Conservation (phyloP, 1,140 invertebrate genomes). For the Plectrocnemia conspersa region DNA sequence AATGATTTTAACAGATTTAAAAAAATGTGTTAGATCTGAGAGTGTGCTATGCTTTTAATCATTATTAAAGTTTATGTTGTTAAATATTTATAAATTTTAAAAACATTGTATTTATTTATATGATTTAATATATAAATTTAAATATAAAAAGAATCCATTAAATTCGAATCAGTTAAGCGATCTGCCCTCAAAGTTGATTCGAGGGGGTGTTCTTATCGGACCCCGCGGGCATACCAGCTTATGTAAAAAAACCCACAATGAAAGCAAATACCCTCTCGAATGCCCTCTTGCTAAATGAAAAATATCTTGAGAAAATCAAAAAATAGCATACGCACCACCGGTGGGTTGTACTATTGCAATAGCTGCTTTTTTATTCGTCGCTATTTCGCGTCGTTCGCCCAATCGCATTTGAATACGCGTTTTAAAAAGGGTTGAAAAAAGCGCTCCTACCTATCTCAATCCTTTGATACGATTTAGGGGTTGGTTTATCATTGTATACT, state of each 20-base stretch:
- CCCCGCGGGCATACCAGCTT: conserved; percentile 12
- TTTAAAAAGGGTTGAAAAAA: conserved; percentile 20
- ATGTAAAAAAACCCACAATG: too few relatives aligned
- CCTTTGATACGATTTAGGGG: conserved; percentile 11
- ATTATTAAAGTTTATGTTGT: background rate
- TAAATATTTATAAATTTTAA: conserved; percentile 1
- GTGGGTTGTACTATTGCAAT: too few relatives aligned
- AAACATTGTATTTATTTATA: background rate
- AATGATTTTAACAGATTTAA: too few relatives aligned
- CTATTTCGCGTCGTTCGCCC: conserved; percentile 1
- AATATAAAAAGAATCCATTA: too few relatives aligned
- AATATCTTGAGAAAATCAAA: too few relatives aligned
- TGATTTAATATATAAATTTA: background rate
- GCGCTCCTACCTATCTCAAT: conserved; percentile 12
- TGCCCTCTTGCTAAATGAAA: too few relatives aligned
- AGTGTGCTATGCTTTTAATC: too few relatives aligned
- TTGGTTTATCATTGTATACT: conserved; percentile 1
- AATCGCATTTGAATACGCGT: conserved; percentile 24
- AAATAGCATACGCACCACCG: too few relatives aligned
- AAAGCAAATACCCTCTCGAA: too few relatives aligned
- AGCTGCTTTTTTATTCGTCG: too few relatives aligned
- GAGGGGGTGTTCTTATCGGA: conserved; percentile 17
- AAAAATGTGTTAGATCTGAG: too few relatives aligned
- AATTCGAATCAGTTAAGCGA: conserved; percentile 33
- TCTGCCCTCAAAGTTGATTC: conserved; percentile 25